phyloP scores from a whole-genome alignment of 2,797 vertebrate genomes.

The Peromyscus melanophrys region DNA sequence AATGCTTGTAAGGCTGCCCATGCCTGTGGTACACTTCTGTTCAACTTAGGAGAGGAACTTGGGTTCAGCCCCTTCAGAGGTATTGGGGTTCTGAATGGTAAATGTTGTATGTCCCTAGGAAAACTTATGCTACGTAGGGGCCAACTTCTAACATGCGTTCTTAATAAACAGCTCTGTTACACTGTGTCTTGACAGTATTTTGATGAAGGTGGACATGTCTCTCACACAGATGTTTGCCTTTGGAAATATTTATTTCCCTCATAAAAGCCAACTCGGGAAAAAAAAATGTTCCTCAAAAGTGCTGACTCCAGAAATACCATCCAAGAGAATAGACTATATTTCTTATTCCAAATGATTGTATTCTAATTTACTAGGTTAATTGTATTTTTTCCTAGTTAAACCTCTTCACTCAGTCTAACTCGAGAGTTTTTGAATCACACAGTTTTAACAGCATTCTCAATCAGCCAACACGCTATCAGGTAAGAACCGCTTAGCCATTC shows the following conservation, averaged over 20 bases:
- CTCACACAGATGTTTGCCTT: neutral
- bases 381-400: slow-evolving; percentile 92
- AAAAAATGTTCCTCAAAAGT: neutral
- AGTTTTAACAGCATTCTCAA: slow-evolving; percentile 95
- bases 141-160: neutral
- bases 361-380: slow-evolving; percentile 86
- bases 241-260: neutral
- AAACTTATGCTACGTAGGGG: neutral
- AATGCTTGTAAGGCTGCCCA: neutral
- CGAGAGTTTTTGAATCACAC: slow-evolving; percentile 93
- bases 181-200: neutral
- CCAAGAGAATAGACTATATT: slow-evolving; percentile 63
- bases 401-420: slow-evolving; percentile 94
- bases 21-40: neutral
- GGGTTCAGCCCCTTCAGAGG: neutral
- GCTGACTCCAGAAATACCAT: slow-evolving; percentile 17
- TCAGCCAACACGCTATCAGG: slow-evolving; percentile 95
- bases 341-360: slow-evolving; percentile 64
- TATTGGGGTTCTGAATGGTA: neutral
- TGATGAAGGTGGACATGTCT: neutral
- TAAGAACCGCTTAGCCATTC: slow-evolving; percentile 77
- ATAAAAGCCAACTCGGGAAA: neutral
- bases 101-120: neutral
- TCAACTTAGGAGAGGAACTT: neutral
- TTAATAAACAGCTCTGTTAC: neutral